These are phyloP conservation scores for Unio pictorum DNA, from an alignment of 2,888 invertebrate species.

Conservation along the genomic window DNA sequence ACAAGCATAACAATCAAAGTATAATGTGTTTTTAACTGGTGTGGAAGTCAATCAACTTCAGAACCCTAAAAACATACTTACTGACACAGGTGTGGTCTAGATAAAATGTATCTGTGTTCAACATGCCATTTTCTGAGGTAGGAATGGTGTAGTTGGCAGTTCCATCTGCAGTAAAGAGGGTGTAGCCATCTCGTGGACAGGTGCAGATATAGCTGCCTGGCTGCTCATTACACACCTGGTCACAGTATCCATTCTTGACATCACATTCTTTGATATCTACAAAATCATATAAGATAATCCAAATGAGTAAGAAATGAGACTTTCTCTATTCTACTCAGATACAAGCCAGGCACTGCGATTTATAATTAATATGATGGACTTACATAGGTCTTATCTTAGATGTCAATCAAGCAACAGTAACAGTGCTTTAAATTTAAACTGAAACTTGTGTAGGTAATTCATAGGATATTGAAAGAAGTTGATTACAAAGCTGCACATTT, in stretches of 20 bases:
- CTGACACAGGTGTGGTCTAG: conserved; percentile 94
- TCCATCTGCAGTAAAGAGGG: conserved; percentile 84
- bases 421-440: neutral
- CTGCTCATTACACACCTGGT: conserved; percentile 10
- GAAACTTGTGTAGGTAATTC: neutral
- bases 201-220: conserved; percentile 14
- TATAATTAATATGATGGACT: neutral
- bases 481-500: no score
- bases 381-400: neutral
- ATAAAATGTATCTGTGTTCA: conserved; percentile 90
- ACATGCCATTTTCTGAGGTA: conserved; percentile 86
- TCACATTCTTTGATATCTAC: conserved; percentile 22
- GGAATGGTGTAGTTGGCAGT: conserved; percentile 90
- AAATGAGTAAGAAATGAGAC: neutral
- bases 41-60: conserved; percentile 15
- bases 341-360: no score
- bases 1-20: neutral
- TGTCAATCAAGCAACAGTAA: neutral
- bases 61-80: conserved; percentile 42
- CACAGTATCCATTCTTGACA: conserved; percentile 13
- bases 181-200: conserved; percentile 85
- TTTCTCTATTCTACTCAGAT: no score
- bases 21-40: neutral
- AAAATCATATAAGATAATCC: neutral
- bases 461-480: no score